Evolutionary conservation across 2,888 invertebrate species (phyloP), one percentile per base, ranked within the genome.

Genomic region (Gordius sp.): DNA sequence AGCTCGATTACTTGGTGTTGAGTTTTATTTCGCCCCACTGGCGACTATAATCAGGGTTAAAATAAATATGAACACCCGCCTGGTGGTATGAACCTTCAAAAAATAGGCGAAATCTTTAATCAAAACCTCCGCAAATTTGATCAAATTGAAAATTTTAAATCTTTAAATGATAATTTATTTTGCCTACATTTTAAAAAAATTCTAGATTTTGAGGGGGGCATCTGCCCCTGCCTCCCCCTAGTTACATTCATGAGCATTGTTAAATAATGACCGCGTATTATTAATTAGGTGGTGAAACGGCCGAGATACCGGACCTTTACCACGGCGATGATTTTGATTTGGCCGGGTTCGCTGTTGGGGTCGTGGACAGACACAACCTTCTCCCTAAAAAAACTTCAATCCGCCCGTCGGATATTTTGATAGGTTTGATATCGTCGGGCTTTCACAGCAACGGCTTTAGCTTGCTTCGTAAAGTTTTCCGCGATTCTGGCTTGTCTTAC

Each of bases 271-370:
- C n/a, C n/a, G n/a, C n/a, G n/a, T n/a, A n/a, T n/a, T n/a, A n/a
- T n/a, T n/a, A n/a, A n/a, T n/a, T 63, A 87, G 78, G 78, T 60
- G 91, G 91, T 0, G 91, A 93, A 72, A 91, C 91, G 1, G 91
- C 91, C 0, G 89, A 89, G 72, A 87, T 91, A 87, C 91, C 93
- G 0, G 80, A 82, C 1, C 80, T 93, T 73, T 97, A 93, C 70
- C 73, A 75, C 1, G 70, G 75, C 0, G 82, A 80, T 0, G 82
- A 86, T 62, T 93, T 89, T 69, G 93, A 97, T 69, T 69, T 93
- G 56, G 91, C 89, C 16, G 97, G 93, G 1, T 93, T 93, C 70
- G 79, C 84, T 1, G 83, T 93, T 1, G 93, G 91, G 0, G 81
- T 82, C 0, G 82, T 89, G 0, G 86, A 91, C 68, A 75, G 79